Evolutionary conservation across 1,140 invertebrate genomes (phyloP).

Genomic region (Dinothrombium tinctorium): DNA sequence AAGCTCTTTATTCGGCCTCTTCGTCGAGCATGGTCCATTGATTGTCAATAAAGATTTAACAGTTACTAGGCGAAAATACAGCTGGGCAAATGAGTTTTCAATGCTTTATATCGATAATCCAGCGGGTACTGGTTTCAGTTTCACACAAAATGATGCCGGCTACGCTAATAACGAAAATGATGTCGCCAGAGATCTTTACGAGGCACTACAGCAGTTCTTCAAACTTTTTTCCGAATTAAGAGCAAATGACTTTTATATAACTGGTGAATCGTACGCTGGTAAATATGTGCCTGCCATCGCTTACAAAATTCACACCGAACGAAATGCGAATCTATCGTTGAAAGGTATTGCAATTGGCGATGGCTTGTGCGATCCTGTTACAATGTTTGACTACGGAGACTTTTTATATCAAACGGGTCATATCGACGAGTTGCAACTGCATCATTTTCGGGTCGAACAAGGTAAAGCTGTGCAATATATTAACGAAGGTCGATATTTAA

Average conservation of each 20-base stretch:
- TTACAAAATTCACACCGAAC: slow-evolving; percentile 41
- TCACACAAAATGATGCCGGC: slow-evolving; percentile 11
- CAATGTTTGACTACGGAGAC: slow-evolving; percentile 49
- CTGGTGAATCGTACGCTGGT: slow-evolving; percentile 18
- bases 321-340: slow-evolving; percentile 19
- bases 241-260: slow-evolving; percentile 17
- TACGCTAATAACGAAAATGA: slow-evolving; percentile 14
- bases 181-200: slow-evolving; percentile 14
- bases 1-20: slow-evolving; percentile 55
- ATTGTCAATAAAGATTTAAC: slow-evolving; percentile 27
- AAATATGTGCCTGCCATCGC: slow-evolving; percentile 52
- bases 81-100: slow-evolving; percentile 46
- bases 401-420: slow-evolving; percentile 58
- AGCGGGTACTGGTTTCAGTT: slow-evolving; percentile 35
- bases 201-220: slow-evolving; percentile 16
- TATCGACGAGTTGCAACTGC: slow-evolving; percentile 30
- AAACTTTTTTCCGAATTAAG: slow-evolving; percentile 13
- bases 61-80: slow-evolving; percentile 33
- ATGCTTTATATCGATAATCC: slow-evolving; percentile 68
- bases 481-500: too few species aligned
- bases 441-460: too few species aligned
- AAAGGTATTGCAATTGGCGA: slow-evolving; percentile 54
- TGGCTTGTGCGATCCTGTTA: slow-evolving; percentile 50
- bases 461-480: too few species aligned
- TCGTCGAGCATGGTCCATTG: slow-evolving; percentile 56